Conservation (phyloP, 2,888 invertebrate species). For the Chymomyza procnemis region DNA sequence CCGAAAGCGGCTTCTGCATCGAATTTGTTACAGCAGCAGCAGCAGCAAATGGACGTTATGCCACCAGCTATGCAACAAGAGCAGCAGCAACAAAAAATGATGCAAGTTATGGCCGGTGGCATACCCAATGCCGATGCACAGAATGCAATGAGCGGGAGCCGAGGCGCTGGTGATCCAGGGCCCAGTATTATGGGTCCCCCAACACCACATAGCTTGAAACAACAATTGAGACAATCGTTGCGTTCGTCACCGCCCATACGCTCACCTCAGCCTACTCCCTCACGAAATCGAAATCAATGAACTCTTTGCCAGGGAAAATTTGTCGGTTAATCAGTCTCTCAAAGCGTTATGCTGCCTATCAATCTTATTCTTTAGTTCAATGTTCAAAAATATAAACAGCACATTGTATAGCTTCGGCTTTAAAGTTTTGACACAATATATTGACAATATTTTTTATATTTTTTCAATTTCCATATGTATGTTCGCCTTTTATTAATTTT, state of each 20-base stretch:
- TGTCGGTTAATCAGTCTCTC: conserved; percentile 30
- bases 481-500: too few species aligned
- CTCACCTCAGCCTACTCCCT: conserved; percentile 88
- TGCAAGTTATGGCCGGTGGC: conserved; percentile 56
- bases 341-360: neutral
- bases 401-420: too few species aligned
- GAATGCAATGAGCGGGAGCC: conserved; percentile 79
- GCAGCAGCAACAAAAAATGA: conserved; percentile 68
- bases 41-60: conserved; percentile 64
- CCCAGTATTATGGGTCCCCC: conserved; percentile 85
- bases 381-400: too few species aligned
- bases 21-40: conserved; percentile 75
- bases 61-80: conserved; percentile 68
- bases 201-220: conserved; percentile 82
- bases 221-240: conserved; percentile 88
- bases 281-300: conserved; percentile 84
- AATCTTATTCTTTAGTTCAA: too few species aligned
- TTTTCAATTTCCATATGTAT: too few species aligned
- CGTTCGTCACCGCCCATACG: conserved; percentile 90
- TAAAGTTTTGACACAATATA: too few species aligned
- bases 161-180: conserved; percentile 65
- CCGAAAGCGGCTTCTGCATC: conserved; percentile 76
- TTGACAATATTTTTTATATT: too few species aligned
- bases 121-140: conserved; percentile 81
- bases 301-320: conserved; percentile 12